phyloP scores from a whole-genome alignment of 2,113 vertebrate species.

The Bombycilla garrulus region DNA sequence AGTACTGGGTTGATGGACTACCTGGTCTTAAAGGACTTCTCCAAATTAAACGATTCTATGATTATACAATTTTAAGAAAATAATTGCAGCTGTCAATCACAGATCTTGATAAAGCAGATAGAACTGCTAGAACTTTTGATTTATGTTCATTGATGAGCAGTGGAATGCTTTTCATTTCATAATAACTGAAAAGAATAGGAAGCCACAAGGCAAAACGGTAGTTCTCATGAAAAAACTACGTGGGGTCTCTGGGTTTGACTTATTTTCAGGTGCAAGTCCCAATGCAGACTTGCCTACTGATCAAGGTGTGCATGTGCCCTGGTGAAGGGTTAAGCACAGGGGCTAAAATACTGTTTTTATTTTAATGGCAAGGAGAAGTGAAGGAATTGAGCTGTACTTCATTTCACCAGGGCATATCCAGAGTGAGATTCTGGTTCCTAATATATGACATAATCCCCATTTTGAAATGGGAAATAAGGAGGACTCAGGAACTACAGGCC shows the following conservation, averaged over 20 bases:
- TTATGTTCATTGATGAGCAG: background rate
- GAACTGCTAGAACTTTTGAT: background rate
- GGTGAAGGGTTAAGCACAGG: background rate
- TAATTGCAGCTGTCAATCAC: background rate
- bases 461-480: background rate
- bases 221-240: background rate
- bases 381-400: background rate
- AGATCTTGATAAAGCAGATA: background rate
- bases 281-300: too few species aligned
- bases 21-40: background rate
- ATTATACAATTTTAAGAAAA: accelerated
- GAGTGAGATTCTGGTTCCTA: background rate
- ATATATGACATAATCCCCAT: background rate
- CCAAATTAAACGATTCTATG: accelerated
- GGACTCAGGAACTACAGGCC: background rate
- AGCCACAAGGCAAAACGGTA: background rate
- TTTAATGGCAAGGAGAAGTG: background rate
- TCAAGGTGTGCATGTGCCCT: background rate
- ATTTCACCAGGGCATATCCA: background rate
- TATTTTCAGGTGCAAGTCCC: background rate
- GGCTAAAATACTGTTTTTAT: accelerated
- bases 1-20: background rate
- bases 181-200: background rate
- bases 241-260: background rate
- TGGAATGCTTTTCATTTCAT: background rate